phyloP scores from a whole-genome alignment of 2,888 invertebrate species.

The Melanchra persicariae region DNA sequence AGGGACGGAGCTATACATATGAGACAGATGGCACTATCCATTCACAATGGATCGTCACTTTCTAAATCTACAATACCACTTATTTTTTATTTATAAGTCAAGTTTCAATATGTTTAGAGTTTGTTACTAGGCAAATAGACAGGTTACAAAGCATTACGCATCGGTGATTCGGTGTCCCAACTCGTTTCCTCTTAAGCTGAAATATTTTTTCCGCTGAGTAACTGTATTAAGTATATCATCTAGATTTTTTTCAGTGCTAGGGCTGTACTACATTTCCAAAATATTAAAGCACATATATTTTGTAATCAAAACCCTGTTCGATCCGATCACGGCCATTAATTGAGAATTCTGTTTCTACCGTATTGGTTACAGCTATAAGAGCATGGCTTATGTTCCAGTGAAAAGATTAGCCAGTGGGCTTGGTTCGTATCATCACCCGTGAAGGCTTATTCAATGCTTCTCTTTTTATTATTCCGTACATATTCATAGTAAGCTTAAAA shows the following conservation, averaged over 20 bases:
- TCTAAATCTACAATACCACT: background rate
- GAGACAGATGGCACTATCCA: too few species aligned
- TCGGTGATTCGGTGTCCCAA: background rate
- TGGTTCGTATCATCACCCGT: background rate
- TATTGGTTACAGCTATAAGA: background rate
- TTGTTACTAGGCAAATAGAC: background rate
- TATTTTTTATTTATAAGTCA: background rate
- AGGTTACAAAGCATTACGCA: background rate
- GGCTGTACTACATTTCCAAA: background rate
- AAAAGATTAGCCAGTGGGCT: background rate
- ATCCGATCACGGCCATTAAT: background rate
- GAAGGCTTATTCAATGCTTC: background rate
- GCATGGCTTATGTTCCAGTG: background rate
- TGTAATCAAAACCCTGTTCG: background rate
- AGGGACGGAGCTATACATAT: too few species aligned
- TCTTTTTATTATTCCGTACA: background rate
- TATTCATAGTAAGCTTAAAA: background rate
- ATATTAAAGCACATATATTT: background rate
- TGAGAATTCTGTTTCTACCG: slow-evolving; percentile 11
- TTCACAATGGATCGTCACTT: too few species aligned
- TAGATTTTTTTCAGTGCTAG: background rate
- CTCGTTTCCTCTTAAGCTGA: background rate
- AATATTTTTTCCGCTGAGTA: background rate
- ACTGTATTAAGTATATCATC: too few species aligned
- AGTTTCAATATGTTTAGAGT: background rate